phyloP scores from a whole-genome alignment of 1,140 invertebrate species.

The Melanaphis sacchari region DNA sequence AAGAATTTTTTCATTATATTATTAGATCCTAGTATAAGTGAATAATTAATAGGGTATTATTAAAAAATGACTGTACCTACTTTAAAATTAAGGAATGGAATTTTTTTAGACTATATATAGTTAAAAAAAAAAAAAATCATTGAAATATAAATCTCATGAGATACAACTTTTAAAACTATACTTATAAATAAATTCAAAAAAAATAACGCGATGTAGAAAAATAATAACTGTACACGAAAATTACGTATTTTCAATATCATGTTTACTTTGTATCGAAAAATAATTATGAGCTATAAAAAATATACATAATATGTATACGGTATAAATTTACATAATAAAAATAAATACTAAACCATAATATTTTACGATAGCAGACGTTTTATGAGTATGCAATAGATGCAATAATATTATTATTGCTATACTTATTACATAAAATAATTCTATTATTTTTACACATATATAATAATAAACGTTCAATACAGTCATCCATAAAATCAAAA shows the following conservation, averaged over 20 bases:
- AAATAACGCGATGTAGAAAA: background rate
- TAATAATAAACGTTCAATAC: background rate
- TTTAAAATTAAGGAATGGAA: background rate
- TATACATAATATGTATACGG: background rate
- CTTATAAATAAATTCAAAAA: background rate
- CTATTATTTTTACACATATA: background rate
- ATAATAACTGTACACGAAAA: background rate
- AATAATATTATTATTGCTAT: background rate
- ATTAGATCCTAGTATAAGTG: background rate
- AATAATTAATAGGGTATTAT: background rate
- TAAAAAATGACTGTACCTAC: background rate
- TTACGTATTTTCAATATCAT: background rate
- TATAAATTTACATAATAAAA: background rate
- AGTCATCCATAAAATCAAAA: background rate
- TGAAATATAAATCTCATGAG: background rate
- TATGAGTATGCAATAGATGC: background rate
- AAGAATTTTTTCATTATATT: background rate
- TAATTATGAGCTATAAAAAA: background rate
- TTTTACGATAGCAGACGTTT: background rate
- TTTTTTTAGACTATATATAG: background rate
- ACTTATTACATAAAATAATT: background rate
- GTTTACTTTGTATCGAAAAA: background rate
- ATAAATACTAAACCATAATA: background rate
- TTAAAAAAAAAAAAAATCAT: background rate
- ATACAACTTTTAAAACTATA: background rate